These are phyloP conservation scores for Erethizon dorsatum DNA, from an alignment of 2,797 vertebrate species.

Conservation along the genomic window DNA sequence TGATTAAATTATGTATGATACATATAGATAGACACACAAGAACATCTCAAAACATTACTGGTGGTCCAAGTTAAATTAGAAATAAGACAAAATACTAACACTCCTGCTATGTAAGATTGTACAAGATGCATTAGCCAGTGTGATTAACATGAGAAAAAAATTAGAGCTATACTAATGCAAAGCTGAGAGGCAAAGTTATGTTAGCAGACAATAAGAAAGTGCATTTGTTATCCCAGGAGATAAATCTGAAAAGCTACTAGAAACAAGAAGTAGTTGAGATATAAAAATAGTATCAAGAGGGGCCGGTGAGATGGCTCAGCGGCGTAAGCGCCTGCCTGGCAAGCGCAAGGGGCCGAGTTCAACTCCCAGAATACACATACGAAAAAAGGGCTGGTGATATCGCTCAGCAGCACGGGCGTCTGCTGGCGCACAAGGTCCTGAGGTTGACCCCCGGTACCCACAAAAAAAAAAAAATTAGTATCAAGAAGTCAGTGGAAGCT, in stretches of 20 bases:
- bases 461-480: too few species aligned
- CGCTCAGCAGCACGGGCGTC: too few species aligned
- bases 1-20: not conserved
- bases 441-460: too few species aligned
- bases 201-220: constrained; percentile 1
- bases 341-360: too few species aligned
- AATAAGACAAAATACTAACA: constrained; percentile 27
- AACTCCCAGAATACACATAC: too few species aligned
- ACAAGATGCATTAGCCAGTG: not conserved
- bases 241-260: not conserved
- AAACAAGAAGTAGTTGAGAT: not conserved
- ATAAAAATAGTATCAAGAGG: constrained; percentile 41
- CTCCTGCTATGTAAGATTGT: constrained; percentile 7
- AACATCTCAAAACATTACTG: not conserved
- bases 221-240: not conserved
- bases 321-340: too few species aligned
- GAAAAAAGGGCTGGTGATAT: too few species aligned
- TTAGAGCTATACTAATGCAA: not conserved
- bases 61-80: not conserved
- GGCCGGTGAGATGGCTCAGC: too few species aligned
- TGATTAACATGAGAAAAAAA: not conserved
- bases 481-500: too few species aligned
- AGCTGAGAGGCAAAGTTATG: not conserved
- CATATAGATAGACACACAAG: not conserved
- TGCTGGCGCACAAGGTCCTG: too few species aligned